Base-by-base conservation (phyloP, 2,797 vertebrate genomes). In the Pseudomugil tenellus region DNA sequence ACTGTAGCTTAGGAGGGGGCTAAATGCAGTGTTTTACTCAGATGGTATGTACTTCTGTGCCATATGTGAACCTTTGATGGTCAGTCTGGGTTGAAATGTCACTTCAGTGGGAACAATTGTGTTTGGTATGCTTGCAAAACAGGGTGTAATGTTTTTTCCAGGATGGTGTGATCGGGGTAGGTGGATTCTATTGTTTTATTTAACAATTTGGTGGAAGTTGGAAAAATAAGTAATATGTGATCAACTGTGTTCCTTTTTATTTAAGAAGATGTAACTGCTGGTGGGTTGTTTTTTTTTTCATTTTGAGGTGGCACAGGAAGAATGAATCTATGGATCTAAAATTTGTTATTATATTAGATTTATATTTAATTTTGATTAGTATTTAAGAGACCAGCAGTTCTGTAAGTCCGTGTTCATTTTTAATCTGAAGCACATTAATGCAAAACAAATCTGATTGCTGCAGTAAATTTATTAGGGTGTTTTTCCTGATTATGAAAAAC, bases 1-100 rank as follows among this genome's bases (percentile, higher is more conserved):
- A 23, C 28, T 59, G 52, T 43, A 46, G 32, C 3, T 17, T 32
- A 29, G 13, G 14, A 1, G 53, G 31, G 23, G 29, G 57, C 19
- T 60, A 17, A 61, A 17, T 37, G 59, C 48, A 77, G 60, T 23
- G 1, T 82, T 26, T 70, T 31, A 57, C 79, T 89, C 84, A 70
- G 81, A 78, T 48, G 51, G 74, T 55, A 14, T 63, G 60, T 69
- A 46, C 70, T 73, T 9, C 35, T 32, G 43, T 26, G 14, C 59
- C 55, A 63, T 78, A 9, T 63, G 51, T 39, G 48, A 65, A 60
- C 2, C 6, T 58, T 1, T 58, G 32, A 39, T 3, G 13, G 63
- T 43, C 61, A 71, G 37, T 74, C 55, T 51, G 17, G 17, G 21
- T 32, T 52, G 13, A 43, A 59, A 59, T 43, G 11, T 31, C 6